Base-by-base conservation (phyloP, 2,888 invertebrate species). In the Lydus trimaculatus region DNA sequence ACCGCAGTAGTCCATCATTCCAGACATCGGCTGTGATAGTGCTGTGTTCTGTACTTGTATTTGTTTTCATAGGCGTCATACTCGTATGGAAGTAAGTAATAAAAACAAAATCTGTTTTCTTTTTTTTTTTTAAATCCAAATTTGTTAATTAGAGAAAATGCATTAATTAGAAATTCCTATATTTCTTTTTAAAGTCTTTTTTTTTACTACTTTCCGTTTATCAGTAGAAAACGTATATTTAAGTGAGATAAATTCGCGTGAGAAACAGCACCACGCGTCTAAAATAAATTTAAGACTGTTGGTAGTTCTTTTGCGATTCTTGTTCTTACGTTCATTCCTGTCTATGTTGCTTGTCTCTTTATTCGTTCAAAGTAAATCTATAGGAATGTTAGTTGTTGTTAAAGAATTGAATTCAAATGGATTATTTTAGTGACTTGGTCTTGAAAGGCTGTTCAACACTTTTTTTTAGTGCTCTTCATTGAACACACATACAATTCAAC, bases 11-110 rank as follows among this genome's bases (percentile, higher is more conserved):
- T 83, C 94, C 94, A 77, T 92, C 94, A 74, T 87, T 94, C 79
- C 94, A 94, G 87, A 94, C 94, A 76, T 92, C 94, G 78, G 94
- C 94, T 79, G 91, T 93, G 86, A 94, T 94, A 86, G 93, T 91
- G 75, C 90, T 94, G 78, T 93, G 93, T 86, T 93, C 94, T 80
- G 89, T 94, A 79, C 88, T 94, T 77, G 88, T 93, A 83, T 92
- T 93, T 83, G 90, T 94, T 76, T 90, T 94, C 82, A 90, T 94
- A 82, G 93, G 92, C 80, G 92, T 92, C 80, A 91, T 94, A 80
- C 90, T 94, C 78, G 91, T 94, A 85, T 94, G 94, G 94, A 94
- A 94, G 94, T 94, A 89, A 94, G 94, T 93, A 86, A 7, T 36
- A 11, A 13, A 15, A 15, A n/a, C n/a, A n/a, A n/a, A n/a, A n/a